Conservation (phyloP, 2,113 vertebrate species). For the Murina feae region DNA sequence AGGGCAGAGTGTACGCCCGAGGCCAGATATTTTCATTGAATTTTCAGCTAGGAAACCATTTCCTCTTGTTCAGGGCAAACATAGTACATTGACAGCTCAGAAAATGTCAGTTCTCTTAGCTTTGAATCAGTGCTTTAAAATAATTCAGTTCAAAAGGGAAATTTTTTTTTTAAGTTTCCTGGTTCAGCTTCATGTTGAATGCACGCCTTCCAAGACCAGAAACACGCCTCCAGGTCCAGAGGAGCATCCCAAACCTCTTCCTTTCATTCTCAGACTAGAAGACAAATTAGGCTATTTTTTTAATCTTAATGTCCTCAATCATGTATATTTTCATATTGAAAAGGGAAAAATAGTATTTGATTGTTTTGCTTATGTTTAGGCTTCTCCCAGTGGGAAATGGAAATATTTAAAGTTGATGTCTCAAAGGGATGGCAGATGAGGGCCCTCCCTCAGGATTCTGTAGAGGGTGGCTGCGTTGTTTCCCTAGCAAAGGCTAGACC, state of each 20-base stretch:
- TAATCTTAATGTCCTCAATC: conserved; percentile 1
- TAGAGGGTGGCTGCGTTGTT: not conserved
- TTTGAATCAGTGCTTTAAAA: conserved; percentile 5
- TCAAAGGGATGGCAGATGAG: not conserved
- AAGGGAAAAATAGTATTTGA: conserved; percentile 3
- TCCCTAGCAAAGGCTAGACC: not conserved
- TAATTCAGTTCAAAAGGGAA: conserved; percentile 5
- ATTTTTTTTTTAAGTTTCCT: not conserved
- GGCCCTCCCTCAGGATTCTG: not conserved
- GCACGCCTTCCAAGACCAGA: not conserved
- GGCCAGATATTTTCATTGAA: not conserved
- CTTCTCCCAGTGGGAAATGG: not conserved
- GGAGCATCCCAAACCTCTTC: not conserved
- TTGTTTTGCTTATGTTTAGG: conserved; percentile 27
- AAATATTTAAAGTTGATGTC: not conserved
- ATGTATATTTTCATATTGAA: conserved; percentile 30
- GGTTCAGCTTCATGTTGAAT: not conserved
- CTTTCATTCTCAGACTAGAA: conserved; percentile 35
- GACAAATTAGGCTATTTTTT: conserved; percentile 17
- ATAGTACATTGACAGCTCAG: not conserved
- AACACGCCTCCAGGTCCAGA: conserved; percentile 17
- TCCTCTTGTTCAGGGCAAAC: not conserved
- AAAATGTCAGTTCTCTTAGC: not conserved
- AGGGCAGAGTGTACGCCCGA: not conserved
- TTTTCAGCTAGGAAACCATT: not conserved